Base-by-base conservation (phyloP, 2,113 vertebrate species). In the Chrysemys picta region DNA sequence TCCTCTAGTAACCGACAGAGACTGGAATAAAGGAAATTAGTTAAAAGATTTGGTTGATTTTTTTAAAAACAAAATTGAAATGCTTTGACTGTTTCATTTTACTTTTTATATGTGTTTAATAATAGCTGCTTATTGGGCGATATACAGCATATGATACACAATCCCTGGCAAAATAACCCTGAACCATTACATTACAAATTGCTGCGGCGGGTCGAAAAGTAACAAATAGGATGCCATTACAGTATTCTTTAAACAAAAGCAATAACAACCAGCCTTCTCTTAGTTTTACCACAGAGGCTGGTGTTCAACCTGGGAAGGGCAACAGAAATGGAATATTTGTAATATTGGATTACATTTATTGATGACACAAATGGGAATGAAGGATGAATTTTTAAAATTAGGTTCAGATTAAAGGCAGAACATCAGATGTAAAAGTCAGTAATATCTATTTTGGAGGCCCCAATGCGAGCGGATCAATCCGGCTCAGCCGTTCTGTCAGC, bases 381-480 rank as follows among this genome's bases (percentile, higher is more conserved):
- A 95, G 95, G 92, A 95, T 95, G 95, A 92, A 94, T 79, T 97
- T 96, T 95, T 85, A 69, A 88, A 87, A 94, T 96, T 94, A 93
- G 57, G n/a, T 59, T 94, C 85, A 85, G 89, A 93, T 95, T 95
- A n/a, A 83, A 84, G 50, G 87, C 85, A 93, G 0, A 0, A 54
- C 45, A 8, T 38, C 92, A 80, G 65, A 94, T 95, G 83, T 94
- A 81, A 93, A 89, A 75, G 49, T 94, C 91, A 84, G 50, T 93
- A 95, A 92, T 91, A 79, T 94, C 90, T 87, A n/a, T 95, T 87
- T 92, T 91, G 50, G 50, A 50, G 13, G 50, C 45, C 50, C 50
- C 50, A 4, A 14, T 50, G 50, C 1, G 4, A 50, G 50, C 1
- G 13, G 50, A 13, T 50, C 50, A 50, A 50, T 50, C 50, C 11